These are phyloP conservation scores for Diaphora mendica DNA, from an alignment of 2,888 invertebrate species.

Conservation along the genomic window DNA sequence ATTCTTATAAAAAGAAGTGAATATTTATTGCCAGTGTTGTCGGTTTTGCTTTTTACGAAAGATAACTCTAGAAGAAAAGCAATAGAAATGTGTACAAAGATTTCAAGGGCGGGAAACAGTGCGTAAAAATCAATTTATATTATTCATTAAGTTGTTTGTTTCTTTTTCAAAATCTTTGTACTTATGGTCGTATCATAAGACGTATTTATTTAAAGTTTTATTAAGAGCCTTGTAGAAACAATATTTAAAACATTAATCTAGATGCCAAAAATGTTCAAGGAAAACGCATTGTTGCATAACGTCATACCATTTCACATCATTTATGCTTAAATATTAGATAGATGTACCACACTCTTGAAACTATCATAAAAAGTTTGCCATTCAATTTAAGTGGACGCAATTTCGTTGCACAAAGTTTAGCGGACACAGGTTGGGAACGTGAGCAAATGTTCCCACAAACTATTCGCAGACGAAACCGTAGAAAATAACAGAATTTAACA, in stretches of 20 bases:
- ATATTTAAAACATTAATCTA: too few relatives aligned
- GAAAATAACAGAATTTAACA: constrained; percentile 6
- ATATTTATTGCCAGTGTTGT: not conserved
- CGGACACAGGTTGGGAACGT: constrained; percentile 38
- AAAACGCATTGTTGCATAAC: not conserved
- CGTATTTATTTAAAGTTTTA: too few relatives aligned
- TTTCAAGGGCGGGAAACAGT: too few relatives aligned
- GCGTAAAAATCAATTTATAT: too few relatives aligned
- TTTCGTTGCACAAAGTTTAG: constrained; percentile 23
- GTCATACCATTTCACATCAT: not conserved
- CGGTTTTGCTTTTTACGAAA: not conserved
- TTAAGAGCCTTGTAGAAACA: too few relatives aligned
- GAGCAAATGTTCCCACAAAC: constrained; percentile 68
- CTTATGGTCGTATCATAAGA: too few relatives aligned
- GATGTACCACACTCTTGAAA: constrained; percentile 19
- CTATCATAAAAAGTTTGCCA: constrained; percentile 13
- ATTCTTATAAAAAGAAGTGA: not conserved
- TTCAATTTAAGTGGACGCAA: constrained; percentile 18
- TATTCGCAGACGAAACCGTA: constrained; percentile 52
- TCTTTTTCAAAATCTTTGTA: too few relatives aligned
- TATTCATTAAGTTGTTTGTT: too few relatives aligned
- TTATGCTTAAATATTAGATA: constrained; percentile 15
- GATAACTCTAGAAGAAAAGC: too few relatives aligned
- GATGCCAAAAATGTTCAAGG: too few relatives aligned
- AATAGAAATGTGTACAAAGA: too few relatives aligned